Conservation (phyloP, 2,113 vertebrate genomes). For the Arizona elegans region DNA sequence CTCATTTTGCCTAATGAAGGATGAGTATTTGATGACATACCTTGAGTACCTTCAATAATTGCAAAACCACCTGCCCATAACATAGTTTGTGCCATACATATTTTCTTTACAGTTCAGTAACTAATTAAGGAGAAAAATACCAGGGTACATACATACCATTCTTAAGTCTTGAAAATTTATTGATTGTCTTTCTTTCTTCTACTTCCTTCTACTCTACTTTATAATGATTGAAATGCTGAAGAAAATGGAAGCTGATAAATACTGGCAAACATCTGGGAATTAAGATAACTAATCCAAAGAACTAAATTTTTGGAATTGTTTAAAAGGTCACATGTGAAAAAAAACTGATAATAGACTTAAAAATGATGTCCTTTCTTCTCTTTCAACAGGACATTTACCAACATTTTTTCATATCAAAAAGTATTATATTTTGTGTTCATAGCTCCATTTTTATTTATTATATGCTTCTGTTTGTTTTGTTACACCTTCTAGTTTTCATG, state of each 20-base stretch:
- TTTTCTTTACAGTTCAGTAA: background rate
- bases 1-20: background rate
- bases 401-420: background rate
- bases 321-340: background rate
- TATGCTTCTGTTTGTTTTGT: background rate
- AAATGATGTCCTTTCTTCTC: background rate
- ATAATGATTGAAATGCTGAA: background rate
- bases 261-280: background rate
- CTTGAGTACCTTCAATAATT: background rate
- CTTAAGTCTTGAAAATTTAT: background rate
- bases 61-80: background rate
- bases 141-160: background rate
- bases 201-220: background rate
- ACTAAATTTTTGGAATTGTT: background rate
- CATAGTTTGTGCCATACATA: background rate
- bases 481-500: background rate
- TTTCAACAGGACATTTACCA: background rate
- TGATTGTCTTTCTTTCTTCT: background rate
- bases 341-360: background rate
- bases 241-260: background rate
- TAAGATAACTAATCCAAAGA: background rate
- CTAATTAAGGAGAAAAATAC: background rate
- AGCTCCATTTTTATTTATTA: background rate
- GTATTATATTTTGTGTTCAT: background rate
- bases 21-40: background rate